A percentile compares a stretch with the other conserved stretches of the same genome.
phyloP scores from a whole-genome alignment of 2,797 vertebrate species.

The Ctenopoma multispine region DNA sequence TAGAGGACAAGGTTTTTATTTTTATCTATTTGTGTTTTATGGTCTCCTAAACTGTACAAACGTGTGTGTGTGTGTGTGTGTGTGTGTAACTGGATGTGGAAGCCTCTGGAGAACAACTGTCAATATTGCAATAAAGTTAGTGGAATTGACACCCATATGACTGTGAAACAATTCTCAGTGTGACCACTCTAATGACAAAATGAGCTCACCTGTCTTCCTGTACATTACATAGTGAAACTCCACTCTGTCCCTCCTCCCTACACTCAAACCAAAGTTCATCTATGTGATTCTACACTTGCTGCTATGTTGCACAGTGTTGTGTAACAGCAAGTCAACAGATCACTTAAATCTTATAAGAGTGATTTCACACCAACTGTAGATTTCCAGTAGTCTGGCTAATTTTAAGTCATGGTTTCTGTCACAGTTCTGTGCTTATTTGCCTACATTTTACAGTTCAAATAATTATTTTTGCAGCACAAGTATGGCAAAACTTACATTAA shows the following conservation, averaged over 20 bases:
- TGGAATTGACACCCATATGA: too few relatives aligned
- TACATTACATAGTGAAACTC: background rate
- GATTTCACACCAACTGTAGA: constrained; percentile 30
- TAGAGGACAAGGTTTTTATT: too few relatives aligned
- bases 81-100: too few relatives aligned
- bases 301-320: constrained; percentile 26
- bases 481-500: constrained; percentile 5
- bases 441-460: background rate
- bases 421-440: too few relatives aligned
- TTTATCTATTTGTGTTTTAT: too few relatives aligned
- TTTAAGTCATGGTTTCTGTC: constrained; percentile 46
- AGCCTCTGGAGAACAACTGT: too few relatives aligned
- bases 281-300: background rate
- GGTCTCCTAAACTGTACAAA: too few relatives aligned
- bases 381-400: constrained; percentile 4
- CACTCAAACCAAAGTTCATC: background rate
- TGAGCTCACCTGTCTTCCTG: background rate
- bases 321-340: constrained; percentile 41
- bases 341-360: constrained; percentile 34
- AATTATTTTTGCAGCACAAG: background rate
- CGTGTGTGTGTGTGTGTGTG: too few relatives aligned
- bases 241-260: background rate
- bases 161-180: background rate
- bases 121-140: too few relatives aligned
- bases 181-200: background rate